Evolutionary conservation across 2,888 invertebrate genomes (phyloP), one percentile per base, ranked within the genome.

Genomic region (Uloborus plumipes): DNA sequence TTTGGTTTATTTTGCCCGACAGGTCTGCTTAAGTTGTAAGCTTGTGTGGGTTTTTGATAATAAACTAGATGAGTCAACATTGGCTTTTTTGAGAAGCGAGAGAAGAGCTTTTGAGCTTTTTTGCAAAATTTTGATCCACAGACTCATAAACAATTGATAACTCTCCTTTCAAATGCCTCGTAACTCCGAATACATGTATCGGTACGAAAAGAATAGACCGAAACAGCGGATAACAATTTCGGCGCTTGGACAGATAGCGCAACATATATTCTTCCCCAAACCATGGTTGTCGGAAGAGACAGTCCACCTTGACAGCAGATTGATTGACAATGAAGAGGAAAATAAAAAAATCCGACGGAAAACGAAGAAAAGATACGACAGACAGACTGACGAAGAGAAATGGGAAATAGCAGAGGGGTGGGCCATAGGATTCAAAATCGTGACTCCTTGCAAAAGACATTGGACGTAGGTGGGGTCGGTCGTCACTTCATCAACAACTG

Each of bases 401-500:
- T 64, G 64, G 47, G 39, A 39, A 39, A 39, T 6, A 26, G 39
- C 39, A 49, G 15, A 20, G 39, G 20, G 26, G 67, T 59, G 75
- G 75, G 50, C 58, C 65, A 47, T 51, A n/a, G 26, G 65, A 70
- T 64, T 65, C 71, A 61, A 74, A 81, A 73, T 81, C 80, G 80
- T 81, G 74, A 81, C 74, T 81, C 69, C 80, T 55, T 55, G 22
- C 59, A 62, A 64, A 62, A 62, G 50, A 62, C 67, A 74, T 62
- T 55, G 50, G 74, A 74, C 62, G 74, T 67, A 74, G 70, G 80
- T 69, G 69, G 80, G 70, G 69, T 65, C 55, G 69, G 20, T 67
- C 69, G 80, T 74, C 74, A 74, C 80, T 70, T 81, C 80, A 81
- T 81, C 80, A 74, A 70, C 74, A 74, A 64, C 74, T 18, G 79